phyloP scores from a whole-genome alignment of 30 jellyfish, hydroid and myxozoan species.

The Catostylus mosaicus region DNA sequence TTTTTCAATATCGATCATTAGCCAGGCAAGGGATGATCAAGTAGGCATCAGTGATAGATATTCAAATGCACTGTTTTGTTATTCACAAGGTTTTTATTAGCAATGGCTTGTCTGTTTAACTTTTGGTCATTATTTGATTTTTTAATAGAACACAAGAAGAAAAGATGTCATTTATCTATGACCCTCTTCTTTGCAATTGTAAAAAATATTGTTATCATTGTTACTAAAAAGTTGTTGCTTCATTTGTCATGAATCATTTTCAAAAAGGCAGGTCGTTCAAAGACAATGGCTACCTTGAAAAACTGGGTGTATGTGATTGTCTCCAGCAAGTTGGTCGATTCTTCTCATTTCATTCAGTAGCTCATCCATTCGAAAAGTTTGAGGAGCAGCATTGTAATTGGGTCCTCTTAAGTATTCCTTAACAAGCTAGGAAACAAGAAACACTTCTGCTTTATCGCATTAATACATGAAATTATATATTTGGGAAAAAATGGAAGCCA shows the following conservation, averaged over 20 bases:
- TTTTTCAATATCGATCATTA: background rate
- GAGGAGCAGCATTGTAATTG: conserved; percentile 54
- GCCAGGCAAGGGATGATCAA: background rate
- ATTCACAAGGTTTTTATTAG: background rate
- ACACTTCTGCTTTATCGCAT: background rate
- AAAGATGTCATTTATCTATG: background rate
- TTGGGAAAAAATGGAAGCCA: background rate
- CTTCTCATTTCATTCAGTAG: conserved; percentile 64
- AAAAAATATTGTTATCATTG: background rate
- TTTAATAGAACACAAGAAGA: background rate
- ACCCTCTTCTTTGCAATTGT: background rate
- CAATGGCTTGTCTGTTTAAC: background rate
- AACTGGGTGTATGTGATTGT: conserved; percentile 13
- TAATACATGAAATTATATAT: background rate
- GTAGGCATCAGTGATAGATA: background rate
- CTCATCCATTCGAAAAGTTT: conserved; percentile 70
- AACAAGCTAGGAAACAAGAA: conserved; percentile 24
- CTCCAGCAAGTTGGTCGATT: conserved; percentile 9
- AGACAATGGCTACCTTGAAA: conserved; percentile 20
- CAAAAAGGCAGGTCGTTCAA: background rate
- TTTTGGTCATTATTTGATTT: background rate
- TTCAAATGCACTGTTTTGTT: background rate
- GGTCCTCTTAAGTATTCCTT: conserved; percentile 50
- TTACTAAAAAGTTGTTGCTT: background rate
- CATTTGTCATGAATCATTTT: too few relatives aligned